Evolutionary conservation across 2,797 vertebrate genomes (phyloP), one percentile per base, ranked within the genome.

Genomic region (Atherinosoma microstoma): DNA sequence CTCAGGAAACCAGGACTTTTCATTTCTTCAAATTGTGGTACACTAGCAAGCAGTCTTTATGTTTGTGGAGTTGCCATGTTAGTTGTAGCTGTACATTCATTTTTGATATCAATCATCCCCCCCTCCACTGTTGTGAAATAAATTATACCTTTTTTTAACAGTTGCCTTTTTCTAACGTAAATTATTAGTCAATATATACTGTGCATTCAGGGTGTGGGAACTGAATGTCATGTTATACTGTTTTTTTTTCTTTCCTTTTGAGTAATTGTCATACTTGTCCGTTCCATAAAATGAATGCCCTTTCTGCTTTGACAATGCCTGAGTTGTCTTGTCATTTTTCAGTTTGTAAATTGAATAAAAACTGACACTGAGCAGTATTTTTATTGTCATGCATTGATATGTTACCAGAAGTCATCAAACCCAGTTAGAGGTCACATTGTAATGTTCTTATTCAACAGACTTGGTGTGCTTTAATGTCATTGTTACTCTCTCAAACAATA

Each of bases 131-230:
- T 27, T 49, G 64, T 82, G 60, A 66, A 86, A 36, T 71, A 67
- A 86, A 75, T 70, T 27, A 75, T 75, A 79, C 30, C 34, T 35
- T 35, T 88, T 92, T 90, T 79, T 89, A 89, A 87, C 80, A 87
- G 75, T 79, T 85, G 80, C 35, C 29, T 79, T 87, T 64, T 83
- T 81, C 49, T 81, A 68, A 65, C n/a, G 69, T 87, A 86, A 84
- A 62, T 90, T 86, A 90, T 91, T 85, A 70, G 74, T 78, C 34
- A 22, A 42, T 42, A 35, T 76, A 62, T 75, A 81, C 73, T 86
- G 70, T 84, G n/a, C 57, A 22, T 72, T 77, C 20, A 71, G 22
- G 77, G 81, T 72, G 54, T 71, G 68, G 40, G 42, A 58, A 66
- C 58, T 74, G 56, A 81, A 78, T 69, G 29, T 56, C 59, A 60